Conservation (phyloP, 2,113 vertebrate genomes). For the Myotis lucifugus region DNA sequence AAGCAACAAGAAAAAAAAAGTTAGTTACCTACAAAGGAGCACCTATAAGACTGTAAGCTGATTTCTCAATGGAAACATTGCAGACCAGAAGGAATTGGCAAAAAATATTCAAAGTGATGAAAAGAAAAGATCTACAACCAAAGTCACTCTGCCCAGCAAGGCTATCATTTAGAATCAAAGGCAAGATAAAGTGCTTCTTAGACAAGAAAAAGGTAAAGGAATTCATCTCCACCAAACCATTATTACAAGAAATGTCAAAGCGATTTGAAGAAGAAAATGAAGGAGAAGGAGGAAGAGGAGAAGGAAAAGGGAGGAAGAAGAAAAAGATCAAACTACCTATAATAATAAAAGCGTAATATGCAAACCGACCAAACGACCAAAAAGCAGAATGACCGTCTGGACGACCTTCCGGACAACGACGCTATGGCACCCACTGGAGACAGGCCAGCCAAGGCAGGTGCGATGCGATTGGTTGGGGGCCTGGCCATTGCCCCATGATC, state of each 20-base stretch:
- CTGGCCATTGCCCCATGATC: too few relatives aligned
- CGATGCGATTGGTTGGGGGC: too few relatives aligned
- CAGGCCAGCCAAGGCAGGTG: too few relatives aligned
- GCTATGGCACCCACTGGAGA: too few relatives aligned
- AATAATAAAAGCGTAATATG: too few relatives aligned
- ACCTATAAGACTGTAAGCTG: neutral
- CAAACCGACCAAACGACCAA: too few relatives aligned
- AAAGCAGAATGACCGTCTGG: too few relatives aligned
- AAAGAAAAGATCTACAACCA: neutral
- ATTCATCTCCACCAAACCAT: neutral
- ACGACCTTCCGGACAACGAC: fast-evolving
- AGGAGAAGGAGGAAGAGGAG: neutral
- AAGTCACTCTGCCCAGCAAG: neutral
- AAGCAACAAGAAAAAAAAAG: neutral
- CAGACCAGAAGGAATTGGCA: neutral
- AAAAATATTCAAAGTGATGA: neutral
- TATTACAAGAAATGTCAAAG: neutral
- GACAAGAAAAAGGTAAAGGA: neutral
- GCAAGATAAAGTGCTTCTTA: neutral
- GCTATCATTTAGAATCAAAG: neutral
- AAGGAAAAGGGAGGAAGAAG: neutral
- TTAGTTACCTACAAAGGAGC: neutral
- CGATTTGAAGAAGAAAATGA: neutral
- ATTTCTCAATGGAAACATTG: neutral
- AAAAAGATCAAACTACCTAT: neutral